Conservation (phyloP, 1,140 invertebrate genomes). For the Bradysia coprophila region DNA sequence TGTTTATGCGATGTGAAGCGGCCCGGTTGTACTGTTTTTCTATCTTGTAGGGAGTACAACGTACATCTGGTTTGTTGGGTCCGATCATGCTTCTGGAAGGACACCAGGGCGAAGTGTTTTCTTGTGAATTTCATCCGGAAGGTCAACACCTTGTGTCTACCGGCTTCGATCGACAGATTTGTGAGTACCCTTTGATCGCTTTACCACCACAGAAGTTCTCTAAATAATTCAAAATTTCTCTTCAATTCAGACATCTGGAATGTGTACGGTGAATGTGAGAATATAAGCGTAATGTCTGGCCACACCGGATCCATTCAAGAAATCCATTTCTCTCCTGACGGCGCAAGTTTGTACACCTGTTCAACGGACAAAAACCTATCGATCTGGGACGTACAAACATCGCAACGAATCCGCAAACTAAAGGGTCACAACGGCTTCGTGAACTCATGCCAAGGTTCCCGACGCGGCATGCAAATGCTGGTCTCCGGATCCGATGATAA, state of each 20-base stretch:
- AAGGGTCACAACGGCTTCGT: constrained; percentile 84
- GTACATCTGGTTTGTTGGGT: constrained; percentile 76
- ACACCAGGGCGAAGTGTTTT: constrained; percentile 92
- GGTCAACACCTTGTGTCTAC: constrained; percentile 84
- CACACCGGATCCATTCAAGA: constrained; percentile 96
- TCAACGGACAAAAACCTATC: constrained; percentile 90
- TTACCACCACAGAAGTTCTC: neutral
- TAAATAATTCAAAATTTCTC: neutral
- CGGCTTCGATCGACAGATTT: constrained; percentile 94
- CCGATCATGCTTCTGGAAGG: constrained; percentile 96
- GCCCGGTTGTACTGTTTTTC: neutral
- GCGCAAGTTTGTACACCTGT: constrained; percentile 73
- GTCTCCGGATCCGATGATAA: constrained; percentile 93
- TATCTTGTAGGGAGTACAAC: constrained; percentile 29
- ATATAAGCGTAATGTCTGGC: constrained; percentile 77
- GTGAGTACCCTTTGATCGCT: constrained; percentile 40
- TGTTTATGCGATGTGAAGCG: no score
- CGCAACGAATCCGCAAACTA: constrained; percentile 74
- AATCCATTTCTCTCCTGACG: constrained; percentile 88
- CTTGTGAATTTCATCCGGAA: constrained; percentile 88
- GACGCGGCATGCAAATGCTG: constrained; percentile 73
- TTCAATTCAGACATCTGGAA: constrained; percentile 81
- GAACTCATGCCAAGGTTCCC: constrained; percentile 63
- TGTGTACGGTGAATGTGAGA: constrained; percentile 96
- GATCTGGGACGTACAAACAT: constrained; percentile 85